A percentile compares a stretch with the other conserved stretches of the same genome.
Conservation (phyloP, 2,888 invertebrate species). For the Mantis religiosa region DNA sequence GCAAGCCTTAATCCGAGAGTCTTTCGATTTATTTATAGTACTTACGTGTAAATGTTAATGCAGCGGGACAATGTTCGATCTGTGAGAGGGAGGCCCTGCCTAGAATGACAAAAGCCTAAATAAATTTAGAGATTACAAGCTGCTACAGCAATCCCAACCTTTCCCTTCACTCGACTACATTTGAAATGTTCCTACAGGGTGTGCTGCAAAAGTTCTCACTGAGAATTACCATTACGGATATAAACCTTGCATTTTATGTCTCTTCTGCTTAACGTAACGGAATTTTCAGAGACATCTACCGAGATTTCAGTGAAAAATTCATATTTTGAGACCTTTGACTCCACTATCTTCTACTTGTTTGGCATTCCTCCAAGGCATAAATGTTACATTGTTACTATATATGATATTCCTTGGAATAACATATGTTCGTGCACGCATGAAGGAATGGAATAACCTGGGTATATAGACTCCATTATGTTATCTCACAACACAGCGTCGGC, state of each 20-base stretch:
- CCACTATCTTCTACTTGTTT: too few species aligned
- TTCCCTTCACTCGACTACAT: not conserved
- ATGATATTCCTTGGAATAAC: too few species aligned
- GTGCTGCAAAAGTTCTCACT: not conserved
- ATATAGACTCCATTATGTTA: too few species aligned
- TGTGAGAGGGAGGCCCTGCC: not conserved
- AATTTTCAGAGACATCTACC: too few species aligned
- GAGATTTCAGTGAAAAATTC: too few species aligned
- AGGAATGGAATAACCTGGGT: too few species aligned
- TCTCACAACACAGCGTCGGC: too few species aligned
- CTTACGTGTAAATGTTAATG: not conserved
- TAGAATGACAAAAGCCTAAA: not conserved
- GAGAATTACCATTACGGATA: not conserved
- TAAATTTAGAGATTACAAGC: not conserved
- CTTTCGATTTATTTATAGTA: not conserved
- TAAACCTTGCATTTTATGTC: not conserved
- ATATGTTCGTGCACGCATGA: too few species aligned
- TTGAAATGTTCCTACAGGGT: not conserved
- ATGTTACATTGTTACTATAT: too few species aligned
- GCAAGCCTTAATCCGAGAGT: not conserved
- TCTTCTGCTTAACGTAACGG: too few species aligned
- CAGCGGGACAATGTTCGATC: not conserved
- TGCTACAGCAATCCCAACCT: not conserved
- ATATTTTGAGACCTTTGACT: too few species aligned
- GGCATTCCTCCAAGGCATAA: too few species aligned